Base-by-base conservation (phyloP, 2,888 invertebrate genomes). In the Limenitis camilla region DNA sequence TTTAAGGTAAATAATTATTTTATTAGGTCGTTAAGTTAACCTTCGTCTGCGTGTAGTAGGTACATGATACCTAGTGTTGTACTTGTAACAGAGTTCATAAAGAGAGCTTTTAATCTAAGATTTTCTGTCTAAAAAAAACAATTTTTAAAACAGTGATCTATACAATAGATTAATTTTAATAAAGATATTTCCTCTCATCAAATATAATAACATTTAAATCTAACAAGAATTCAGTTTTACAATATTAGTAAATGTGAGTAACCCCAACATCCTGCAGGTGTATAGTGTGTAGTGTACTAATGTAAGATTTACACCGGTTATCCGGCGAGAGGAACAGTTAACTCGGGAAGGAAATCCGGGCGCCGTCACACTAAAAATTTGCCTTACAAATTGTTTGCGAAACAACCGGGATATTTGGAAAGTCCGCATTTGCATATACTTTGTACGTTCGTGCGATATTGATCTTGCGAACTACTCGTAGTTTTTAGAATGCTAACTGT, bases 301-400 rank as follows among this genome's bases (percentile, higher is more conserved):
- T 76, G 81, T 81, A 81, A 85, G 81, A 85, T 84, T 84, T 83
- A 85, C 82, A 71, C 78, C 71, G 80, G 78, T 76, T 76, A 83
- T 82, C 85, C 85, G 83, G 50, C 31, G 81, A 64, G 70, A 74
- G 72, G 71, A 73, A 76, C 73, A 78, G 76, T 75, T 75, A 67
- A 61, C 72, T 69, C 61, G 68, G 68, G 76, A 53, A 62, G 68
- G 81, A 83, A 67, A 66, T 83, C 83, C 84, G 81, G 69, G 50
- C 60, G 59, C 52, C 59, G 60, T 56, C 61, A 59, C 65, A 63
- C 73, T 79, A 81, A 81, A 81, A 81, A 81, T 81, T 80, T 76
- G 74, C 74, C 59, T 74, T 62, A 72, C 79, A 74, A 79, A 80
- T 80, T 74, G 70, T 65, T 66, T 40, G 51, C 59, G 57, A 60